Base-by-base conservation (phyloP, 2,888 invertebrate species). In the Epinotia demarniana region DNA sequence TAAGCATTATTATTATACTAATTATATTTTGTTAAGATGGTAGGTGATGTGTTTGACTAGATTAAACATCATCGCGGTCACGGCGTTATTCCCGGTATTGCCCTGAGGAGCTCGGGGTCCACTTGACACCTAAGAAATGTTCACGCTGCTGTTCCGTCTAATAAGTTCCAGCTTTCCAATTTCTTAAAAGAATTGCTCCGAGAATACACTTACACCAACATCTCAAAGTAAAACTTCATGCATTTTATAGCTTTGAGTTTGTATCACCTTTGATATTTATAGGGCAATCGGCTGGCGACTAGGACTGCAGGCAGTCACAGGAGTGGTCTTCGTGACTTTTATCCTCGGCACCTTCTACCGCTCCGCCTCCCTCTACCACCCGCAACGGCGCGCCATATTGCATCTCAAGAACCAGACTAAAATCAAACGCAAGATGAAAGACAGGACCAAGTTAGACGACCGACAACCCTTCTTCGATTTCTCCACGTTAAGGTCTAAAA, bases 301-400 rank as follows among this genome's bases (percentile, higher is more conserved):
- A 78, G 97, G 97, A 57, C 95, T 98, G 33, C 98, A 98, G 90
- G 96, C 97, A 49, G 96, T 98, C 55, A 97, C 98, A n/a, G 97
- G 97, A 63, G 96, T 96, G 18, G 96, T 98, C 57, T 97, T 97
- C 82, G 93, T 96, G 66, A 97, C 97, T 0, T 98, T 98, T 87
- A 96, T 98, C 83, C 95, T 98, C 46, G 98, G 98, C 71, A 97
- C 97, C 6, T 97, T 97, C 91, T 98, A 98, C 91, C 96, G 98
- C 49, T 98, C 98, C 8, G 98, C 98, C 0, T 97, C 98, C 0
- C 94, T 98, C 11, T 98, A 98, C 90, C 98, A 98, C 87, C 98
- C 98, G 0, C 97, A 98, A 87, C 91, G 98, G 75, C 95, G 98
- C 77, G 98, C 98, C 76, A 98, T 98, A 82, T 94, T 98, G 60